A percentile compares a stretch with the other conserved stretches of the same genome.
Evolutionary conservation across 2,113 vertebrate genomes (phyloP).

Genomic region (Heloderma charlesbogerti): DNA sequence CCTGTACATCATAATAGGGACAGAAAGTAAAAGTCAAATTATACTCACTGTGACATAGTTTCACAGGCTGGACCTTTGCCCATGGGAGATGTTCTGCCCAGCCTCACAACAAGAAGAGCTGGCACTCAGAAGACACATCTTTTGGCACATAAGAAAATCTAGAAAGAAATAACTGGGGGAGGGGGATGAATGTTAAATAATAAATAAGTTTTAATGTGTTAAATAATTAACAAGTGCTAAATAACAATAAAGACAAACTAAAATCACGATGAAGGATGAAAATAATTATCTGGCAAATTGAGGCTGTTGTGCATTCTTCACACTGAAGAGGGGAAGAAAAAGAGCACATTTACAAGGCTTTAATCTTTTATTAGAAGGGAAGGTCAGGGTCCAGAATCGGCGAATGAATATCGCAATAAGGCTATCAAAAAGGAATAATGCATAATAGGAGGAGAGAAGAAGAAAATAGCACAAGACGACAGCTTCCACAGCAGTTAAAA

Average conservation of each 20-base stretch:
- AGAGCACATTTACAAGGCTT: background rate
- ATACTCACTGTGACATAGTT: background rate
- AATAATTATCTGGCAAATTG: constrained; percentile 24
- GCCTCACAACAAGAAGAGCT: background rate
- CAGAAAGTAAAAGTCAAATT: background rate
- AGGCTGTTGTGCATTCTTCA: constrained; percentile 16
- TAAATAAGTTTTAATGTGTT: background rate
- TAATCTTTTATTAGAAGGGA: constrained; percentile 37
- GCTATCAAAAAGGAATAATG: background rate
- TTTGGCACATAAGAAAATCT: background rate
- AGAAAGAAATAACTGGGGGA: background rate
- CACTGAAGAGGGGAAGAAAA: background rate
- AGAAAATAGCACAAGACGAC: constrained; percentile 1
- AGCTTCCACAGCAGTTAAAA: constrained; percentile 5
- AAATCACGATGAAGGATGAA: constrained; percentile 36
- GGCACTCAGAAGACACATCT: background rate
- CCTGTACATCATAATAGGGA: constrained; percentile 7
- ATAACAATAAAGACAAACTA: constrained; percentile 41
- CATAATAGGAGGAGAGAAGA: constrained; percentile 1
- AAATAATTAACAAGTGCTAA: constrained; percentile 45
- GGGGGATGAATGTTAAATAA: background rate
- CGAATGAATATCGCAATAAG: background rate
- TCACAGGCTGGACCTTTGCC: background rate
- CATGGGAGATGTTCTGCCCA: background rate
- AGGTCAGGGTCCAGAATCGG: background rate